Conservation (phyloP, 2,797 vertebrate species). For the Geotrypetes seraphini region DNA sequence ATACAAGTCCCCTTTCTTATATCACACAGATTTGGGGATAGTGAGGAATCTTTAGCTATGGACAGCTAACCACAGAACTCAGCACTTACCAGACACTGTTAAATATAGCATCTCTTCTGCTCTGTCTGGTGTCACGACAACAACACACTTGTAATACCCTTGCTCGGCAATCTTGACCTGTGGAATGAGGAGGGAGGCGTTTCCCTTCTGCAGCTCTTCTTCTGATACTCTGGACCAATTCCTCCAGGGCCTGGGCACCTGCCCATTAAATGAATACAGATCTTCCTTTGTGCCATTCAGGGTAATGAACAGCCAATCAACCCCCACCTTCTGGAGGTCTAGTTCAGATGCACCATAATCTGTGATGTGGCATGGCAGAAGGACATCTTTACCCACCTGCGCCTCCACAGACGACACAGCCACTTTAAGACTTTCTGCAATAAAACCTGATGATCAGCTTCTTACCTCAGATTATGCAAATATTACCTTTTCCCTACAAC, state of each 20-base stretch:
- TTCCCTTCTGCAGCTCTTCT: neutral
- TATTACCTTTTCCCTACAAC: too few relatives aligned
- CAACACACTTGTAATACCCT: neutral
- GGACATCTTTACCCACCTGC: neutral
- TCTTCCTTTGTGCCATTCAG: neutral
- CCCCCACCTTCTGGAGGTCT: neutral
- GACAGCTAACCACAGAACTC: neutral
- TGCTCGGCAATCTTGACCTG: conserved; percentile 11
- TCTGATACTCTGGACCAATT: neutral
- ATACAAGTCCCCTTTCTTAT: too few relatives aligned
- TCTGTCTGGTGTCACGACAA: neutral
- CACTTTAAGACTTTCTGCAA: neutral
- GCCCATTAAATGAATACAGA: neutral
- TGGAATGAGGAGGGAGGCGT: neutral
- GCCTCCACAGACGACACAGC: too few relatives aligned
- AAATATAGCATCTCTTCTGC: neutral
- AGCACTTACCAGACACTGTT: neutral
- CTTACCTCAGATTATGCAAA: too few relatives aligned
- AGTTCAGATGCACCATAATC: neutral
- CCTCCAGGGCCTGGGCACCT: neutral
- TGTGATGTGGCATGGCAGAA: neutral
- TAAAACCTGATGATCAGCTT: too few relatives aligned
- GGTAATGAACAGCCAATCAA: neutral
- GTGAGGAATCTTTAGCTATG: neutral
- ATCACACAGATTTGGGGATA: neutral